Percentiles rank a stretch among this genome's conserved stretches.
Evolutionary conservation across 2,888 invertebrate species (phyloP).

Genomic region (Tachina grossa): DNA sequence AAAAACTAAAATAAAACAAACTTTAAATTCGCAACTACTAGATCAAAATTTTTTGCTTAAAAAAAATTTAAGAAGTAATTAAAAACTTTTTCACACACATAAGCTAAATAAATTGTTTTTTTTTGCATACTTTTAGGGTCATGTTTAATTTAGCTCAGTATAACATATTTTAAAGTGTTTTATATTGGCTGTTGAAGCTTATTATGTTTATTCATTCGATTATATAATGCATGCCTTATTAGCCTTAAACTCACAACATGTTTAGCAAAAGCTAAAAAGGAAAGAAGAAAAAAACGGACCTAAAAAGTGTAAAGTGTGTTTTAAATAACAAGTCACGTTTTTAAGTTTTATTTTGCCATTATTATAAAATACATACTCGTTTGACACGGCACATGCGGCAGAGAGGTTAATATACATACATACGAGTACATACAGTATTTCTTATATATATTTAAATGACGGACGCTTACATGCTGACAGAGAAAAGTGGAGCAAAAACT

Average conservation of each 20-base stretch:
- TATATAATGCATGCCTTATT: constrained; percentile 33
- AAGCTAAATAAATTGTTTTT: background rate
- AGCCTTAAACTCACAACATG: constrained; percentile 44
- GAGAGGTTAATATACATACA: background rate
- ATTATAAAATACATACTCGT: constrained; percentile 15
- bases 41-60: background rate
- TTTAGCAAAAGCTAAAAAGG: constrained; percentile 6
- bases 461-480: background rate
- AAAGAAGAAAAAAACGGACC: background rate
- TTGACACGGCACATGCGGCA: constrained; percentile 36
- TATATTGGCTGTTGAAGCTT: background rate
- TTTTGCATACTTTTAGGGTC: background rate
- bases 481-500: background rate
- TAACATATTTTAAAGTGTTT: constrained; percentile 5
- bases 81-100: background rate
- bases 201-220: background rate
- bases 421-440: background rate
- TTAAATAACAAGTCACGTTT: constrained; percentile 69
- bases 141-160: background rate
- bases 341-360: constrained; percentile 37
- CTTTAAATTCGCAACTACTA: background rate
- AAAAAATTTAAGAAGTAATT: background rate
- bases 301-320: constrained; percentile 49
- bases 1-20: background rate
- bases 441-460: background rate